A percentile compares a stretch with the other conserved stretches of the same genome.
Evolutionary conservation across 2,888 invertebrate species (phyloP).

Genomic region (Eustalomyia histrio): DNA sequence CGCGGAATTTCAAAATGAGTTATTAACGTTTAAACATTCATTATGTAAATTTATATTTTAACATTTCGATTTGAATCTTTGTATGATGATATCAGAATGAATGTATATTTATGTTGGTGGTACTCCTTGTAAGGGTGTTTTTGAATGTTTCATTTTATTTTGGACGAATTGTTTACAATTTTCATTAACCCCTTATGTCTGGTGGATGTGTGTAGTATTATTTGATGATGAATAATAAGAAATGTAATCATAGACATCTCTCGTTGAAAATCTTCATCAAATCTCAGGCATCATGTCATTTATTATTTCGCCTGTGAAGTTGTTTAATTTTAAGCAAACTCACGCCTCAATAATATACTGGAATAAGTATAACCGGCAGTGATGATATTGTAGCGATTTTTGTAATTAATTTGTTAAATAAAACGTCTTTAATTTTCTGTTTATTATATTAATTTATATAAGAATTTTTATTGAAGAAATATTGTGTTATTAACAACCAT

Average conservation of each 20-base stretch:
- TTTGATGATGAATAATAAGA: conserved; percentile 54
- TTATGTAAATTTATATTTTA: conserved; percentile 59
- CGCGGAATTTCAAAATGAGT: conserved; percentile 77
- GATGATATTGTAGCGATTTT: conserved; percentile 42
- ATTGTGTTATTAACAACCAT: no score
- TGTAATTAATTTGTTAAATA: background rate
- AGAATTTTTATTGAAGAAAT: no score
- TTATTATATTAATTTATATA: no score
- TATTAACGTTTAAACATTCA: conserved; percentile 72
- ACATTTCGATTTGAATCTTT: conserved; percentile 48
- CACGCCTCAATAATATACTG: conserved; percentile 65
- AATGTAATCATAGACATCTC: conserved; percentile 52
- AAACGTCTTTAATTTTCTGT: no score
- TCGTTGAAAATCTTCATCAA: conserved; percentile 64
- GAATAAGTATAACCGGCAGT: conserved; percentile 28
- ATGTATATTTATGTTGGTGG: background rate
- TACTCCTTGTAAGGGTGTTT: conserved; percentile 31
- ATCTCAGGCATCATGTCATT: conserved; percentile 73
- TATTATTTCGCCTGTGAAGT: conserved; percentile 69
- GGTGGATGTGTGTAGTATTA: background rate
- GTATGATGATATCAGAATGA: conserved; percentile 33
- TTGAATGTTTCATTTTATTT: conserved; percentile 35
- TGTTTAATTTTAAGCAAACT: conserved; percentile 69
- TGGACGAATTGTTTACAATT: conserved; percentile 18
- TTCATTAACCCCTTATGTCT: conserved; percentile 57